Conservation (phyloP, 2,113 vertebrate species). For the Eulacestoma nigropectus region DNA sequence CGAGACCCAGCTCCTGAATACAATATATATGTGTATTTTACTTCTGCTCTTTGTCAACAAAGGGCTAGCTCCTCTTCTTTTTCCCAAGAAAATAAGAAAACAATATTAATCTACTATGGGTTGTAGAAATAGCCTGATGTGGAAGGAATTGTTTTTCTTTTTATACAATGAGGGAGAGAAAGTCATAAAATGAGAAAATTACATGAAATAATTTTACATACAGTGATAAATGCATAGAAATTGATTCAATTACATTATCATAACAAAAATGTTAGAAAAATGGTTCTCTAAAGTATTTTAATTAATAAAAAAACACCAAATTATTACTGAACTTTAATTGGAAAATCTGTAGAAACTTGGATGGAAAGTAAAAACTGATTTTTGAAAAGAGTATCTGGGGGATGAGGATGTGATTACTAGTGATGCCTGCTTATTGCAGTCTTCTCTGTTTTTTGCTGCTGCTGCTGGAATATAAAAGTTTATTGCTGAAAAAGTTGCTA, state of each 20-base stretch:
- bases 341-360: conserved; percentile 43
- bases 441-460: conserved; percentile 1
- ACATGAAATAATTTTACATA: conserved; percentile 38
- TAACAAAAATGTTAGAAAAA: conserved; percentile 23
- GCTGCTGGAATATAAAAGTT: conserved; percentile 39
- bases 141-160: background rate
- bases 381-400: conserved; percentile 14
- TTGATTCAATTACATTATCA: conserved; percentile 24
- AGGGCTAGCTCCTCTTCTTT: background rate
- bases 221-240: conserved; percentile 7
- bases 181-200: conserved; percentile 12
- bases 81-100: conserved; percentile 27
- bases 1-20: conserved; percentile 2
- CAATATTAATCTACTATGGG: background rate
- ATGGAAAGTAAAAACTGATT: background rate
- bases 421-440: background rate
- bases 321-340: conserved; percentile 53
- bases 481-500: conserved; percentile 36
- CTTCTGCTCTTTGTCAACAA: conserved; percentile 33
- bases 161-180: background rate
- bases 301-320: conserved; percentile 56
- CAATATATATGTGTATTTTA: background rate
- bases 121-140: background rate
- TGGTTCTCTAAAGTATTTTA: conserved; percentile 43
- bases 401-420: conserved; percentile 21